phyloP scores from a whole-genome alignment of 37 sponge, comb jelly and placozoan species.

The Eunapius fragilis region DNA sequence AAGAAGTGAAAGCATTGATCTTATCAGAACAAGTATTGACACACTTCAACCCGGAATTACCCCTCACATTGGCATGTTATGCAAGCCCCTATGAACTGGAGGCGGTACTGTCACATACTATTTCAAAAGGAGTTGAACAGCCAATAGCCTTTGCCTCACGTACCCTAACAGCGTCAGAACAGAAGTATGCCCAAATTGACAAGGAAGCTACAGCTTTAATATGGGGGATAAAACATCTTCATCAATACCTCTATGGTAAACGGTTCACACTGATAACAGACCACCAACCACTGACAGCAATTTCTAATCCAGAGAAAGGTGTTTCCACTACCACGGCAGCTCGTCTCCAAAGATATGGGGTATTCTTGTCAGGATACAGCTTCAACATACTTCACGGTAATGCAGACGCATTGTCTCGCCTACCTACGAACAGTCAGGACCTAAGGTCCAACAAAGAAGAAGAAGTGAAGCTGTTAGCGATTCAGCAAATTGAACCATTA shows the following conservation, averaged over 20 bases:
- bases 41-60: constrained; percentile 32
- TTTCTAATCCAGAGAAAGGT: constrained; percentile 47
- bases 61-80: constrained; percentile 33
- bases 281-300: constrained; percentile 49
- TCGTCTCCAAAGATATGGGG: constrained; percentile 49
- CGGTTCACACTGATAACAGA: constrained; percentile 57
- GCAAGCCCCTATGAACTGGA: constrained; percentile 52
- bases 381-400: constrained; percentile 60
- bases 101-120: constrained; percentile 38
- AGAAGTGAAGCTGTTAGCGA: too few relatives aligned
- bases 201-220: constrained; percentile 44
- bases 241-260: constrained; percentile 67
- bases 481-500: too few relatives aligned
- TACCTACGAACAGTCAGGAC: constrained; percentile 8
- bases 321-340: constrained; percentile 37
- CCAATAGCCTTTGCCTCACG: constrained; percentile 65
- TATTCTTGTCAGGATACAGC: constrained; percentile 32
- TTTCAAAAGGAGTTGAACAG: constrained; percentile 27
- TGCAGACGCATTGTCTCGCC: constrained; percentile 60
- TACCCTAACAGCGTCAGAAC: constrained; percentile 37
- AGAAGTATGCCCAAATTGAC: constrained; percentile 67
- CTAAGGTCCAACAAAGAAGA: too few relatives aligned
- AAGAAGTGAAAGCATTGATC: constrained; percentile 16
- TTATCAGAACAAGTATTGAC: constrained; percentile 13
- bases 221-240: constrained; percentile 49